A percentile compares a stretch with the other conserved stretches of the same genome.
phyloP scores from a whole-genome alignment of 2,888 invertebrate genomes.

The Rhagium mordax region DNA sequence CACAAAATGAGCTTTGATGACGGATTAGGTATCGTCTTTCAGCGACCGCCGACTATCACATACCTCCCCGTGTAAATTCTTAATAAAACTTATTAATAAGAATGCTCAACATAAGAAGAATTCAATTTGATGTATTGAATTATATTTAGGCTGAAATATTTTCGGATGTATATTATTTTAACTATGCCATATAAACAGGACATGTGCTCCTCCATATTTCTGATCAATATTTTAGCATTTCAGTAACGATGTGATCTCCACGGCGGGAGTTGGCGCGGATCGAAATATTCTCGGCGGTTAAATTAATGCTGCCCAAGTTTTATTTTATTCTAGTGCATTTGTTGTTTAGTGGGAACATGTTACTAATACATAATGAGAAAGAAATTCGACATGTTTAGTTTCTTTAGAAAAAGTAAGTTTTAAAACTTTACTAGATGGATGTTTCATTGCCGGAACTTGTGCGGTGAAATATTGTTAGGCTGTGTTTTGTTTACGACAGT shows the following conservation, averaged over 20 bases:
- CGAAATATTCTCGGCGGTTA: neutral
- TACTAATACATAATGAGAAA: neutral
- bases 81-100: neutral
- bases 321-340: neutral
- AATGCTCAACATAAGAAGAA: constrained; percentile 15
- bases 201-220: constrained; percentile 44
- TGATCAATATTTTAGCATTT: constrained; percentile 45
- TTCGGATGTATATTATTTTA: constrained; percentile 55
- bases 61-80: neutral
- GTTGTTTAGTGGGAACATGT: constrained; percentile 25
- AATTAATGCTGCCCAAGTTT: neutral
- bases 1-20: neutral
- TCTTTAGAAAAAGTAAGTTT: constrained; percentile 34
- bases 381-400: constrained; percentile 34
- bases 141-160: constrained; percentile 44
- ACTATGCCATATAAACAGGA: constrained; percentile 52
- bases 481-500: neutral
- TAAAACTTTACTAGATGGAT: neutral
- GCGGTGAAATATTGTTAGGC: neutral
- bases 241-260: constrained; percentile 50
- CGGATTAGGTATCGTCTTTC: neutral
- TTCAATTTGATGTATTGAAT: constrained; percentile 41
- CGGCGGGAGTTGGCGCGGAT: constrained; percentile 27
- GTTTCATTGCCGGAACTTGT: neutral
- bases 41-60: neutral